Evolutionary conservation across 2,888 invertebrate species (phyloP).

Genomic region (Julus scanicus): DNA sequence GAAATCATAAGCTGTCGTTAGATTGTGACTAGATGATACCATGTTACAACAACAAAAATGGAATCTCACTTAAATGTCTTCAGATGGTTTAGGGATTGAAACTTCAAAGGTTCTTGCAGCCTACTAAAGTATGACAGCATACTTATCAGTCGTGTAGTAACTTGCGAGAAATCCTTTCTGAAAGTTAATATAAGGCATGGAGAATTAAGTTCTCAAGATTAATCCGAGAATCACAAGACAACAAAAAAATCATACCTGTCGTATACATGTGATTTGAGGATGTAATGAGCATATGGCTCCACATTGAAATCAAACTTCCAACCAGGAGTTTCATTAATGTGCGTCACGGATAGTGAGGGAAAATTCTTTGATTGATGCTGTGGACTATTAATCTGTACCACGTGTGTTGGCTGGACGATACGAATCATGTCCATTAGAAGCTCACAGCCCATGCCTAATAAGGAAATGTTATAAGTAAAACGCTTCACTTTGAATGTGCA

Average conservation of each 20-base stretch:
- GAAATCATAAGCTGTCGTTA: not conserved
- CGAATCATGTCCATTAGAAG: slow-evolving; percentile 23
- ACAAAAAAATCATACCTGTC: not conserved
- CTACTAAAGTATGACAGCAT: slow-evolving; percentile 39
- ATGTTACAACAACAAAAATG: not conserved
- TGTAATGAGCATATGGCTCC: slow-evolving; percentile 45
- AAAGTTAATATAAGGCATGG: not conserved
- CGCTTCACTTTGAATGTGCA: not conserved
- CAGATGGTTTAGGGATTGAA: slow-evolving; percentile 12
- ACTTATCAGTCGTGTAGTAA: not conserved
- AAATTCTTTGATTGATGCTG: not conserved
- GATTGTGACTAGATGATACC: not conserved
- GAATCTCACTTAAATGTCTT: not conserved
- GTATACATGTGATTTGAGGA: not conserved
- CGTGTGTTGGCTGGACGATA: slow-evolving; percentile 49
- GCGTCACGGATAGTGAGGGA: not conserved
- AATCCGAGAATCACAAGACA: no score
- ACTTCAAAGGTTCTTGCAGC: not conserved
- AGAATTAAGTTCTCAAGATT: no score
- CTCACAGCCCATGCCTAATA: not conserved
- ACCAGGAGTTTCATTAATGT: not conserved
- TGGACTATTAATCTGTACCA: slow-evolving; percentile 24
- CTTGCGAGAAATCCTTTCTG: not conserved
- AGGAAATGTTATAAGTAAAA: not conserved
- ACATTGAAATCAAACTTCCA: not conserved